Conservation (phyloP, 2,113 vertebrate genomes). For the Cynopterus brachyotis region DNA sequence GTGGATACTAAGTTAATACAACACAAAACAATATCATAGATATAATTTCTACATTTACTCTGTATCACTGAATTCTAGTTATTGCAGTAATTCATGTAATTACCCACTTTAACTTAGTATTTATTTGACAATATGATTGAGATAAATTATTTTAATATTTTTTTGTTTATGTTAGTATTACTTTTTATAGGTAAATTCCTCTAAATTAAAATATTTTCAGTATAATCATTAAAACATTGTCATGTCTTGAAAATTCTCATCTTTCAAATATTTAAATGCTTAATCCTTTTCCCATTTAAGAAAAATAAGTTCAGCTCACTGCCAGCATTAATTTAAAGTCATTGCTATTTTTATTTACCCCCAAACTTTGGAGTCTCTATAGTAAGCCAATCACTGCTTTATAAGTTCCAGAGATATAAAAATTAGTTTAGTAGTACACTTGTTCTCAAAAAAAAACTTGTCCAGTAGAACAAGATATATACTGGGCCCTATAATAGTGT, state of each 20-base stretch:
- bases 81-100: background rate
- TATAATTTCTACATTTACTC: background rate
- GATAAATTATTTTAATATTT: background rate
- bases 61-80: background rate
- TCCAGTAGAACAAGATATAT: background rate
- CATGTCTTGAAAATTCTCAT: background rate
- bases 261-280: slow-evolving; percentile 14
- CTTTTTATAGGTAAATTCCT: background rate
- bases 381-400: background rate
- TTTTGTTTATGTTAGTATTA: background rate
- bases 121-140: background rate
- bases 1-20: background rate
- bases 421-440: background rate
- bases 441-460: background rate
- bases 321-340: background rate
- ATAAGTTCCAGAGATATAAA: background rate
- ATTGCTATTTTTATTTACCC: background rate
- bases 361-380: background rate
- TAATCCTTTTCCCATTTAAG: no score
- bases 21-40: background rate
- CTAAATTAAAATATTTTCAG: background rate
- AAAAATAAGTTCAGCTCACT: no score
- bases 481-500: background rate
- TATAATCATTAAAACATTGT: background rate
- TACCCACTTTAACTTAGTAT: background rate